A percentile compares a stretch with the other conserved stretches of the same genome.
Evolutionary conservation across 2,797 vertebrate species (phyloP).

Genomic region (Pelobates cultripes): DNA sequence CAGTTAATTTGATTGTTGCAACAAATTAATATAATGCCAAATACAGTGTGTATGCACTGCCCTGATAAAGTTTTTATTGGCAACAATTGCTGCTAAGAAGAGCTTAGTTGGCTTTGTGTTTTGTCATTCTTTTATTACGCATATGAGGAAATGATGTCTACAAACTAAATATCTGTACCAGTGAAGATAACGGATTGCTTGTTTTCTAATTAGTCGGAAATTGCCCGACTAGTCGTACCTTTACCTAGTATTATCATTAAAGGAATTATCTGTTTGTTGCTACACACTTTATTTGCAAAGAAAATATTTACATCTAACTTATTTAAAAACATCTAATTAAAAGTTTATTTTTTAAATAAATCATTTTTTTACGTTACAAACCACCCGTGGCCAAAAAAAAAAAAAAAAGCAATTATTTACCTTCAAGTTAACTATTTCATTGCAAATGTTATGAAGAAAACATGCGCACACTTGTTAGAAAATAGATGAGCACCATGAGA

Average conservation of each 20-base stretch:
- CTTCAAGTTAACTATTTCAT: too few species aligned
- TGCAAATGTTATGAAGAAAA: too few species aligned
- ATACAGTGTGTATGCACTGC: slow-evolving; percentile 80
- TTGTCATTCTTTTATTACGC: slow-evolving; percentile 85
- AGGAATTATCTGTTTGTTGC: background rate
- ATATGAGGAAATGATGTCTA: slow-evolving; percentile 83
- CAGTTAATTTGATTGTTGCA: slow-evolving; percentile 84
- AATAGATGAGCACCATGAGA: too few species aligned
- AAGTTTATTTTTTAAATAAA: too few species aligned
- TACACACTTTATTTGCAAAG: too few species aligned
- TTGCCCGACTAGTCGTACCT: slow-evolving; percentile 56
- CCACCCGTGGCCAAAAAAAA: too few species aligned
- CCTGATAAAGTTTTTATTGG: slow-evolving; percentile 96
- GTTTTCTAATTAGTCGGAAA: slow-evolving; percentile 61
- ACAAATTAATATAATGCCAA: slow-evolving; percentile 79
- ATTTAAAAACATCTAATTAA: too few species aligned
- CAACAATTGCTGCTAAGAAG: slow-evolving; percentile 83
- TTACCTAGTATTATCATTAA: slow-evolving; percentile 17
- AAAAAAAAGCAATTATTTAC: too few species aligned
- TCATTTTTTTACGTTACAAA: too few species aligned
- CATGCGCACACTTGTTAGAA: too few species aligned
- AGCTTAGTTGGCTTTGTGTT: slow-evolving; percentile 80
- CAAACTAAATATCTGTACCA: slow-evolving; percentile 89
- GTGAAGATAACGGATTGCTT: slow-evolving; percentile 82
- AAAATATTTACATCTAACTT: too few species aligned